Evolutionary conservation across 2,797 vertebrate genomes (phyloP), one percentile per base, ranked within the genome.

Genomic region (Acanthornis magna): DNA sequence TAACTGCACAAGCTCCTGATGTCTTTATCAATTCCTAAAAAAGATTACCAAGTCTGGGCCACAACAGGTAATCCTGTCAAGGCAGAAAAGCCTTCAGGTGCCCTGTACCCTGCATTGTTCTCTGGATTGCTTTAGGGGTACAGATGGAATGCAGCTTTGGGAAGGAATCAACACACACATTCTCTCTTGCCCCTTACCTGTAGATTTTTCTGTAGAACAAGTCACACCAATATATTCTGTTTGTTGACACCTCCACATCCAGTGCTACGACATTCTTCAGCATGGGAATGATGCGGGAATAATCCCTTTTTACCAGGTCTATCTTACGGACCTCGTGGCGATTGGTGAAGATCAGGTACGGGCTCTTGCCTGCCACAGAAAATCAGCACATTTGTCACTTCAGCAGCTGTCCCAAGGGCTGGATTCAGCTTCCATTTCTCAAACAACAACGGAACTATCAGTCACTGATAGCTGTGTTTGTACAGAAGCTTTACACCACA

Each of bases 141-240:
- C 45, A 74, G 40, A n/a, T 3, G 27, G 42, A 90, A 43, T 6
- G 18, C 0, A 48, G 50, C 70, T 91, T 87, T 87, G 45, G 57
- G 45, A 81, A 71, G 48, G 77, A 30, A 66, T 32, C 63, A 58
- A 17, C 66, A 23, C 47, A 50, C 48, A 23, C 29, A 9, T 11
- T n/a, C 38, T 65, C 27, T 61, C 55, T 48, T 18, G 53, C 10
- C 21, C 40, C 93, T 89, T 97, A 99, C 99, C 99, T 99, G 97
- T 99, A 99, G 97, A 99, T 99, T 97, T 99, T 99, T 54, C 98
- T 98, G 95, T 99, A 99, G 97, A 98, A 99, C 32, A 99, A 97
- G 97, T 99, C 99, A 97, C 99, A 99, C 99, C 99, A 99, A 88
- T 99, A 99, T 97, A 99, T 99, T 95, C 98, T 99, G 96, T 99